Conservation (phyloP, 2,113 vertebrate genomes). For the Pseudopipra pipra region DNA sequence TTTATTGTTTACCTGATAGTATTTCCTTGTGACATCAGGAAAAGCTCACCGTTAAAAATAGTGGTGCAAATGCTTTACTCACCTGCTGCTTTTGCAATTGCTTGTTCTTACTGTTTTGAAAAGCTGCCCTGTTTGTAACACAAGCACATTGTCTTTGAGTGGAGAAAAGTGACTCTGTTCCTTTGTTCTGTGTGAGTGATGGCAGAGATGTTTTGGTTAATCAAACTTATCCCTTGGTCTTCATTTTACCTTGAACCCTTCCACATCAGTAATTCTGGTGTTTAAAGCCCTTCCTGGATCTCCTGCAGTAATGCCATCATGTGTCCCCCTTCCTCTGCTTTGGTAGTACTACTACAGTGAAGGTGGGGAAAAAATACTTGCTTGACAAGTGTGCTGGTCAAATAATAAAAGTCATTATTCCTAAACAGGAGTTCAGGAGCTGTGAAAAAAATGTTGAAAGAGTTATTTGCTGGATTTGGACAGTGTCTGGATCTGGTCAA, state of each 20-base stretch:
- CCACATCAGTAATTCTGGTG: not conserved
- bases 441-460: not conserved
- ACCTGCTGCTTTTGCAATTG: not conserved
- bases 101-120: not conserved
- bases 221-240: not conserved
- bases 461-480: not conserved
- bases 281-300: not conserved
- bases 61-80: not conserved
- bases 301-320: not conserved
- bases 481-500: not conserved
- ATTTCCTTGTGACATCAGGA: not conserved
- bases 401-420: not conserved
- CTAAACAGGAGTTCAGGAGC: not conserved
- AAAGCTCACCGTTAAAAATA: not conserved
- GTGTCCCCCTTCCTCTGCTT: not conserved
- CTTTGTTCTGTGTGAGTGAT: not conserved
- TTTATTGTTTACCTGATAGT: not conserved
- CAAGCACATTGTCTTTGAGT: fast-evolving
- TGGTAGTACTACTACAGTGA: not conserved
- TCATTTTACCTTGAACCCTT: not conserved
- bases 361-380: not conserved
- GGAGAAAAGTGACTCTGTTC: not conserved
- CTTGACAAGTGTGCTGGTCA: not conserved
- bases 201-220: not conserved
- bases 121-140: not conserved